Base-by-base conservation (phyloP, 2,888 invertebrate species). In the Epinotia demarniana region DNA sequence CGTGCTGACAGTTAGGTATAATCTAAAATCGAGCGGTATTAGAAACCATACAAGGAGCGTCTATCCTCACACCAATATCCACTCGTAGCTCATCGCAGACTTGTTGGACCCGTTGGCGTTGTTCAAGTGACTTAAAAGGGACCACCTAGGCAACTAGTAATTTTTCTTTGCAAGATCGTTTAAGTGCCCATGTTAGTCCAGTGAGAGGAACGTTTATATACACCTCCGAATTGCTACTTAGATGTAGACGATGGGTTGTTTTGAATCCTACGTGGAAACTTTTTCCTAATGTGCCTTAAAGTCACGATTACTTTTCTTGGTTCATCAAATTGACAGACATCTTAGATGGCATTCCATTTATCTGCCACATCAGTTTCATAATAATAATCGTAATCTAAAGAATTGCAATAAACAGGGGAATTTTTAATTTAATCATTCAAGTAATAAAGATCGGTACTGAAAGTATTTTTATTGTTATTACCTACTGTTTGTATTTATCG, bases 381-480 rank as follows among this genome's bases (percentile, higher is more conserved):
- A n/a, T n/a, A 27, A 27, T 27, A 27, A 27, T 27, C 23, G 23
- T 27, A 23, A 23, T 23, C 23, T 4, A 1, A 53, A 49, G 49
- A 49, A 49, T 49, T 49, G n/a, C 53, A n/a, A 53, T n/a, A n/a
- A 6, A n/a, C n/a, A 53, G 53, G 53, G 53, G n/a, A 53, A 1
- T 53, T 53, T n/a, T 16, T 0, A 49, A 16, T 49, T 5, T 16
- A 13, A 53, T 53, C 16, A 55, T 55, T n/a, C 16, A n/a, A 18
- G 12, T n/a, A 23, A 57, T 39, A 74, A 70, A 73, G 67, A 73
- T 73, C 55, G 19, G 23, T 27, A 3, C 23, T 12, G 6, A 23
- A 39, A 16, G 43, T 61, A 33, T 49, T 63, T 39, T 57, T 69
- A 74, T 69, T 63, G 13, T 70, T 58, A 69, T 63, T 49, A 57